phyloP scores from a whole-genome alignment of 2,888 invertebrate genomes.

The Chrysolina oricalcia region DNA sequence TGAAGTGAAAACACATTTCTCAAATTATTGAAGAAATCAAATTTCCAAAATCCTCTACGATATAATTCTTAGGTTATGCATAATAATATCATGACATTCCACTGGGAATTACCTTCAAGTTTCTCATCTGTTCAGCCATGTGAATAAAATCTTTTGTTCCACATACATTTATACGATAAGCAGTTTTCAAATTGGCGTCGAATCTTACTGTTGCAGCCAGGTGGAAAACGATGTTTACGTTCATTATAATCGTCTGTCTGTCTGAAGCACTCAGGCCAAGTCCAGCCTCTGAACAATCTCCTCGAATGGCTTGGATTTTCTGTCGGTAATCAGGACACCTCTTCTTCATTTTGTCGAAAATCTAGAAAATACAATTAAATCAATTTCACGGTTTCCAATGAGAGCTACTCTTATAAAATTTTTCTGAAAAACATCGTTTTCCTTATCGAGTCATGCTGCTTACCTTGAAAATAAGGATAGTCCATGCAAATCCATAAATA shows the following conservation, averaged over 20 bases:
- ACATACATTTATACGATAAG: slow-evolving; percentile 80
- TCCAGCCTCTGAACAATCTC: slow-evolving; percentile 79
- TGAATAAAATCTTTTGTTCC: slow-evolving; percentile 78
- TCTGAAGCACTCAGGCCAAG: slow-evolving; percentile 70
- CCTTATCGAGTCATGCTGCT: too few relatives aligned
- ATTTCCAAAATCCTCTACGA: too few relatives aligned
- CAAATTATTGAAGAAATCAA: too few relatives aligned
- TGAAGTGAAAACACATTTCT: too few relatives aligned
- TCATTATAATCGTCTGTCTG: slow-evolving; percentile 66
- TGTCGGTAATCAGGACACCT: slow-evolving; percentile 76
- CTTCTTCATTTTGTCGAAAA: slow-evolving; percentile 73
- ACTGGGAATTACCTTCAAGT: slow-evolving; percentile 74
- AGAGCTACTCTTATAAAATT: too few relatives aligned
- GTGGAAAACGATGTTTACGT: slow-evolving; percentile 81
- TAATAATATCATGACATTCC: neutral
- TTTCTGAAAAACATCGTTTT: too few relatives aligned
- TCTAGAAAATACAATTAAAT: slow-evolving; percentile 60
- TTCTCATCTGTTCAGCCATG: slow-evolving; percentile 78
- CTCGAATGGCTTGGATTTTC: slow-evolving; percentile 80
- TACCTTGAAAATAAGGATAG: too few relatives aligned
- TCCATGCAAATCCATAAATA: too few relatives aligned
- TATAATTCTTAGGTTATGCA: too few relatives aligned
- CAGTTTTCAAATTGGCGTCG: slow-evolving; percentile 79
- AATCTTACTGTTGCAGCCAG: slow-evolving; percentile 85
- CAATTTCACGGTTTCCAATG: too few relatives aligned